Base-by-base conservation (phyloP, 2,113 vertebrate species). In the Gadus macrocephalus region DNA sequence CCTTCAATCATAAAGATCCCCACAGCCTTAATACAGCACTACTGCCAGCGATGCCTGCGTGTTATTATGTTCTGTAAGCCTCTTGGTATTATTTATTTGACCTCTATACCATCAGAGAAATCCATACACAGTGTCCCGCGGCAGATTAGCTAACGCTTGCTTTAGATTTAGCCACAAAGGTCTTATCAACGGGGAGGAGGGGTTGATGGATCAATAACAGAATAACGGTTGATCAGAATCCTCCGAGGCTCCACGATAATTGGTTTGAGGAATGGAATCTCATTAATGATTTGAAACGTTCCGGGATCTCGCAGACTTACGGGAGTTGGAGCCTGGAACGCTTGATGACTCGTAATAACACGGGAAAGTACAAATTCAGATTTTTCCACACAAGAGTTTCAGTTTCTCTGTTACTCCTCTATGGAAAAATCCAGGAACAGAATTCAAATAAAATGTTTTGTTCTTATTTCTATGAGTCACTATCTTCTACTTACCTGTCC, bases 181-280 rank as follows among this genome's bases (percentile, higher is more conserved):
- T 82, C 80, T 84, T 85, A 91, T 91, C 88, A 89, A 90, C 90
- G 75, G 84, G 83, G 81, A 78, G 79, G 64, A 76, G 77, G 83
- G 80, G 74, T 73, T 77, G 85, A 79, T 83, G 56, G 83, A 89
- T 91, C 86, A 81, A 91, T 91, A 86, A 82, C 74, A 79, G 85
- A 91, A 90, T 91, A 91, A 90, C 88, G 87, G 85, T 88, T 90
- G 88, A 89, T 90, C 87, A 82, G 87, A 89, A 22, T 87, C 85
- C 88, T 82, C 65, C 73, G 83, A 88, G 86, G 87, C 77, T 82
- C 80, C 80, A 82, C 84, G 87, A 88, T 91, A 91, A 92, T 91
- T 91, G 90, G 87, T 83, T 77, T 70, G 85, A 82, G 80, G 31
- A 35, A 35, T 35, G 31, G 4, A 88, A 81, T 85, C 84, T 86